Evolutionary conservation across 2,888 invertebrate genomes (phyloP), one percentile per base, ranked within the genome.

Genomic region (Zhuqinia jingwanae): DNA sequence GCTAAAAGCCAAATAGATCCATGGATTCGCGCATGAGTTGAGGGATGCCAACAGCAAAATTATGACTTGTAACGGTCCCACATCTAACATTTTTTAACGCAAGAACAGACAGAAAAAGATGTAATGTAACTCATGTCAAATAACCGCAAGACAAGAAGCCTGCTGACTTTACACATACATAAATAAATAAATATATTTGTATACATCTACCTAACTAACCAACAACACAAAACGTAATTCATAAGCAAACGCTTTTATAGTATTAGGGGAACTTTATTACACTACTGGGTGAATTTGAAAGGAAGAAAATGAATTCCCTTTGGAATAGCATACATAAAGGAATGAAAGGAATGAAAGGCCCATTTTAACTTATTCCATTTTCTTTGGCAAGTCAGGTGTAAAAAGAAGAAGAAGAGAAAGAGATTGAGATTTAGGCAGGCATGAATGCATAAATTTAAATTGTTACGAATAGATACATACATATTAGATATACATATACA

Each of bases 1-100:
- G 47, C 89, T 93, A 91, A 93, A 93, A 45, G 92, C 90, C 82
- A 94, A 91, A 91, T 94, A 94, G 86, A 94, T 93, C 94, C 94
- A 94, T 0, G 94, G 94, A 91, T 94, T 94, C 45, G 95, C 95
- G 91, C 95, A 95, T 90, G 95, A 95, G 91, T 96, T 96, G 70
- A 96, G 93, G 90, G 95, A 95, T 89, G 94, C 95, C 88, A 96
- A 92, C 60, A 95, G 93, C 87, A 94, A 94, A 90, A 94, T 92
- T 91, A 94, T 94, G 83, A 93, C 94, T 91, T 86, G 86, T 17
- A 94, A 94, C n/a, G 93, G 80, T n/a, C 88, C 84, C 15, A 81
- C 83, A 76, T 86, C 88, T 86, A 77, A 20, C 50, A 36, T 76
- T 58, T n/a, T n/a, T n/a, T n/a, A n/a, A n/a, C n/a, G 73, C n/a